Evolutionary conservation across 1,140 invertebrate species (phyloP).

Genomic region (Thaumetopoea pityocampa): DNA sequence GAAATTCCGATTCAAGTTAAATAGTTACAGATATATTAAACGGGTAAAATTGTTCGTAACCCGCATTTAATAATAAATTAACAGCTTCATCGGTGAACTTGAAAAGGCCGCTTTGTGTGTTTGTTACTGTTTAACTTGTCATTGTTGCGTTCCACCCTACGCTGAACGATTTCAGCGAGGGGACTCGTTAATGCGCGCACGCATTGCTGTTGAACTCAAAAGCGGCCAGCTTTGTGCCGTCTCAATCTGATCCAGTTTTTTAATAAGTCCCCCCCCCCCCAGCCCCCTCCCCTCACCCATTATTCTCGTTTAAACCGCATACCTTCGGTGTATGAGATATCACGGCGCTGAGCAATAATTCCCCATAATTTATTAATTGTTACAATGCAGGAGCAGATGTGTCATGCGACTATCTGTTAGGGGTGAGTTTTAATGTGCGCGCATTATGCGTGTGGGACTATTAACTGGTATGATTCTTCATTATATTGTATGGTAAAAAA

Average conservation of each 20-base stretch:
- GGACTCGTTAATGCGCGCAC: slow-evolving; percentile 10
- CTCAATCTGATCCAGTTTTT: slow-evolving; percentile 49
- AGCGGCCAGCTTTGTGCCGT: slow-evolving; percentile 32
- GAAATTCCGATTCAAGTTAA: no score
- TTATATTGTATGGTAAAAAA: no score
- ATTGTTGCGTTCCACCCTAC: background rate
- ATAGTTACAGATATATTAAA: no score
- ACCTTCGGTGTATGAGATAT: slow-evolving; percentile 31
- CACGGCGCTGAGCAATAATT: slow-evolving; percentile 26
- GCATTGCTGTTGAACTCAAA: slow-evolving; percentile 26
- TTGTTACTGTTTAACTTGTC: slow-evolving; percentile 17
- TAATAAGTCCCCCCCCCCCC: no score
- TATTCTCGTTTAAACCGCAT: slow-evolving; percentile 58
- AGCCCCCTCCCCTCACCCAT: slow-evolving; percentile 28
- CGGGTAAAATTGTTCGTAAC: no score
- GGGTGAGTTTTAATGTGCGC: slow-evolving; percentile 10
- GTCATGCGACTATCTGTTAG: slow-evolving; percentile 15
- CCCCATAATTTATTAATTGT: slow-evolving; percentile 35
- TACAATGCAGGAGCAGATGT: slow-evolving; percentile 29
- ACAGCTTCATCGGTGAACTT: no score
- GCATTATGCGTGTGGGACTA: slow-evolving; percentile 4
- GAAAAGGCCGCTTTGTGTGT: background rate
- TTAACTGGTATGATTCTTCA: slow-evolving; percentile 4
- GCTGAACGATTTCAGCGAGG: slow-evolving; percentile 4
- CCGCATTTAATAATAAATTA: no score